phyloP scores from a whole-genome alignment of 2,888 invertebrate species.

The Ditula angustiorana region DNA sequence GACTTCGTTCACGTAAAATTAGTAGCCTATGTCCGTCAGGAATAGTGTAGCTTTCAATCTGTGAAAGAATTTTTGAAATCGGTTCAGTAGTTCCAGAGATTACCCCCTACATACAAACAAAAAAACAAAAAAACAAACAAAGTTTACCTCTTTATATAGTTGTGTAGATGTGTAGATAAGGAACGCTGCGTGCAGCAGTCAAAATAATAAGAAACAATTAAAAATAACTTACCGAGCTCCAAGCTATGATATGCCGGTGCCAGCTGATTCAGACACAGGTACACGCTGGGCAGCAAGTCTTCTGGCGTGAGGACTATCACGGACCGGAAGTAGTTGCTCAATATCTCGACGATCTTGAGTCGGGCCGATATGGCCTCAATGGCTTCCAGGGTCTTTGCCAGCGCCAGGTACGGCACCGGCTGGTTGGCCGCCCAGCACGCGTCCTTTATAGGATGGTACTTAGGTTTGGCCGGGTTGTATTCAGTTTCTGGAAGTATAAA shows the following conservation, averaged over 20 bases:
- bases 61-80: too few relatives aligned
- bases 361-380: slow-evolving; percentile 95
- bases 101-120: too few relatives aligned
- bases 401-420: slow-evolving; percentile 95
- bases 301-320: slow-evolving; percentile 94
- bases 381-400: slow-evolving; percentile 94
- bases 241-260: slow-evolving; percentile 95
- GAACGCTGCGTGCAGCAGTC: too few relatives aligned
- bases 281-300: slow-evolving; percentile 96
- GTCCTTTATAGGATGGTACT: slow-evolving; percentile 93
- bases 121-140: too few relatives aligned
- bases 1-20: too few relatives aligned
- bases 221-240: slow-evolving; percentile 83
- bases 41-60: too few relatives aligned
- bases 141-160: too few relatives aligned
- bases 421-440: slow-evolving; percentile 92
- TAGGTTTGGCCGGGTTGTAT: slow-evolving; percentile 89
- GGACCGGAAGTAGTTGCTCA: slow-evolving; percentile 95
- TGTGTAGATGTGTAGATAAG: too few relatives aligned
- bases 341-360: slow-evolving; percentile 95
- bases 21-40: too few relatives aligned
- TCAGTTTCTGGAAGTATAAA: slow-evolving; percentile 55
- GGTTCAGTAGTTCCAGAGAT: too few relatives aligned
- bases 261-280: slow-evolving; percentile 97
- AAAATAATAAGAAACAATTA: too few relatives aligned